These are phyloP conservation scores for Koerneria pararmatus DNA, from an alignment of 2,888 invertebrate species.

Conservation along the genomic window DNA sequence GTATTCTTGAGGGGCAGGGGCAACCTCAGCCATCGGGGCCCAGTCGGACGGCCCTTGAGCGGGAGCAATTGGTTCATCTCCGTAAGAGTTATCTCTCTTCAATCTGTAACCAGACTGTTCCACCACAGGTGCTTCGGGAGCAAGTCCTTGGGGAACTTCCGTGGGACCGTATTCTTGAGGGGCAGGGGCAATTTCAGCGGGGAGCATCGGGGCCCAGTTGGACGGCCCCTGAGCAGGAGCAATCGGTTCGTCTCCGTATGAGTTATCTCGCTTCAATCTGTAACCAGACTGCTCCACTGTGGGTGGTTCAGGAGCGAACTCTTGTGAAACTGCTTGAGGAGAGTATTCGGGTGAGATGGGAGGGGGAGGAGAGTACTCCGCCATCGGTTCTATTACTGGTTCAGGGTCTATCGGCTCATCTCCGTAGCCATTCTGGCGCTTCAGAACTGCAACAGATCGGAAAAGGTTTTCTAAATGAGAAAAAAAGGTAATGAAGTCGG, in stretches of 20 bases:
- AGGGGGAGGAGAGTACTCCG: too few relatives aligned
- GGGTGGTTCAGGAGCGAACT: too few relatives aligned
- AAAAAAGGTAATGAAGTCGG: not conserved
- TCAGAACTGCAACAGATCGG: not conserved
- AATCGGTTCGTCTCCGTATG: constrained; percentile 16
- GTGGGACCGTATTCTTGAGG: constrained; percentile 25
- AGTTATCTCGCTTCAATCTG: constrained; percentile 1
- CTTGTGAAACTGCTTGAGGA: too few relatives aligned
- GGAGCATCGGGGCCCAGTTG: constrained; percentile 16
- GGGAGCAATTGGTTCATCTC: constrained; percentile 33
- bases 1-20: constrained; percentile 9
- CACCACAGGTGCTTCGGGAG: constrained; percentile 10
- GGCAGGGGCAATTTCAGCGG: constrained; percentile 27
- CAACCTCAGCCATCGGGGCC: not conserved
- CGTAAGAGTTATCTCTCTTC: constrained; percentile 30
- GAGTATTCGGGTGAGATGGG: not conserved
- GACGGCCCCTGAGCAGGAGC: constrained; percentile 22
- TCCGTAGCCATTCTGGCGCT: constrained; percentile 10
- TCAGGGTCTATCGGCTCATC: too few relatives aligned
- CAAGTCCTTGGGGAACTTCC: constrained; percentile 19
- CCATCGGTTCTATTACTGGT: too few relatives aligned
- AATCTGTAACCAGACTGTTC: constrained; percentile 19
- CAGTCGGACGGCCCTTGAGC: not conserved
- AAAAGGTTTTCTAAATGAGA: not conserved
- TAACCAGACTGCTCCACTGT: constrained; percentile 12